These are phyloP conservation scores for Sthenelais limicola DNA, from an alignment of 2,888 invertebrate genomes.

Conservation along the genomic window DNA sequence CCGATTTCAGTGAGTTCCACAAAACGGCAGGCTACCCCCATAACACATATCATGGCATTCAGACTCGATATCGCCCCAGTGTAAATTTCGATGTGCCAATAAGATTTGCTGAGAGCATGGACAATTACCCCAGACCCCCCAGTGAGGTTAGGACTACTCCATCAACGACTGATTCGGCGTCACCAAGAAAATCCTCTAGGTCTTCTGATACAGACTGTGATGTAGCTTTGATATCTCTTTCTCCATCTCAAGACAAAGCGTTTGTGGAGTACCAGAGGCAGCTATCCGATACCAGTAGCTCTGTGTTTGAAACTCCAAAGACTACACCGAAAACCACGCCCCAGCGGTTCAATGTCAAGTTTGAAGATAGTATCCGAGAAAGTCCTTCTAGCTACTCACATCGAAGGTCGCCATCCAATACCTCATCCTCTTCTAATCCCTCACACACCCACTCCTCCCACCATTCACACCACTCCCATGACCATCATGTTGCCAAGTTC, in stretches of 20 bases:
- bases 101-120: constrained; percentile 57
- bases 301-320: constrained; percentile 61
- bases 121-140: constrained; percentile 44
- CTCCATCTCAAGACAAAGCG: constrained; percentile 47
- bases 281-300: constrained; percentile 62
- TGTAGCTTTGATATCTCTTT: constrained; percentile 47
- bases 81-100: constrained; percentile 65
- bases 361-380: constrained; percentile 63
- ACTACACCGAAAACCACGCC: constrained; percentile 55
- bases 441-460: constrained; percentile 42
- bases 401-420: constrained; percentile 85
- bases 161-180: constrained; percentile 38
- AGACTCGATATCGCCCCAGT: constrained; percentile 76
- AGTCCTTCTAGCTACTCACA: constrained; percentile 73
- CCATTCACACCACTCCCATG: constrained; percentile 37
- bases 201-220: constrained; percentile 38
- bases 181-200: constrained; percentile 37
- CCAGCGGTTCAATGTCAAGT: constrained; percentile 67
- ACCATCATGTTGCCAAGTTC: constrained; percentile 38
- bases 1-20: constrained; percentile 59
- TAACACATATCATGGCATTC: constrained; percentile 90
- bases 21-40: constrained; percentile 74
- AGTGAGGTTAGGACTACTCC: constrained; percentile 51
- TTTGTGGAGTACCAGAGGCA: constrained; percentile 61
- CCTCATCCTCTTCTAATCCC: constrained; percentile 77